These are phyloP conservation scores for Synaphobranchus kaupii DNA, from an alignment of 2,797 vertebrate genomes.

Conservation along the genomic window DNA sequence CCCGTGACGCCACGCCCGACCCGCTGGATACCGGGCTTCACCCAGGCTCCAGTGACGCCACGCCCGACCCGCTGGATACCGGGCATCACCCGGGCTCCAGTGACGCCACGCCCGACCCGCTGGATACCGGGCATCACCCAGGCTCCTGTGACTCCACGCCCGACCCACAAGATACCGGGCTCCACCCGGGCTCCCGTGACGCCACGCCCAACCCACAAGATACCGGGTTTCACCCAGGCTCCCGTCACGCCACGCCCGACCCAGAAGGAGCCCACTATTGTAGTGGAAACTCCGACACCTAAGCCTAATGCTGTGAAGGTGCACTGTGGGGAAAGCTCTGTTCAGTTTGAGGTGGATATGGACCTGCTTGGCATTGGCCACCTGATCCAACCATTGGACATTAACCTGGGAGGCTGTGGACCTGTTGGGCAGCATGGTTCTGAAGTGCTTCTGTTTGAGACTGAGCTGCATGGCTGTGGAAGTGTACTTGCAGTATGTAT, in stretches of 20 bases:
- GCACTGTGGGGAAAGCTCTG: slow-evolving; percentile 23
- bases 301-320: slow-evolving; percentile 12
- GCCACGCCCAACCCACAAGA: not conserved
- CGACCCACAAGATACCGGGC: too few relatives aligned
- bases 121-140: too few relatives aligned
- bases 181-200: not conserved
- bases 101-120: not conserved
- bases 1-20: too few relatives aligned
- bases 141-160: too few relatives aligned
- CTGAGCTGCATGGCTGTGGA: slow-evolving; percentile 34
- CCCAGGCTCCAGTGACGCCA: not conserved
- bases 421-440: slow-evolving; percentile 7
- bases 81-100: not conserved
- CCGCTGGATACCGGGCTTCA: too few relatives aligned
- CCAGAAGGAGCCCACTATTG: not conserved
- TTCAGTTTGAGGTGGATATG: slow-evolving; percentile 26
- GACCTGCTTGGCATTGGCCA: slow-evolving; percentile 37
- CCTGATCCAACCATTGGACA: slow-evolving; percentile 31
- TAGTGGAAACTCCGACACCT: not conserved
- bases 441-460: slow-evolving; percentile 31
- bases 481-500: not conserved
- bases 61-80: not conserved
- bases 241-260: not conserved
- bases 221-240: not conserved
- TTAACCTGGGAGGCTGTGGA: not conserved